phyloP scores from a whole-genome alignment of 2,888 invertebrate genomes.

The Priocnemis perturbator region DNA sequence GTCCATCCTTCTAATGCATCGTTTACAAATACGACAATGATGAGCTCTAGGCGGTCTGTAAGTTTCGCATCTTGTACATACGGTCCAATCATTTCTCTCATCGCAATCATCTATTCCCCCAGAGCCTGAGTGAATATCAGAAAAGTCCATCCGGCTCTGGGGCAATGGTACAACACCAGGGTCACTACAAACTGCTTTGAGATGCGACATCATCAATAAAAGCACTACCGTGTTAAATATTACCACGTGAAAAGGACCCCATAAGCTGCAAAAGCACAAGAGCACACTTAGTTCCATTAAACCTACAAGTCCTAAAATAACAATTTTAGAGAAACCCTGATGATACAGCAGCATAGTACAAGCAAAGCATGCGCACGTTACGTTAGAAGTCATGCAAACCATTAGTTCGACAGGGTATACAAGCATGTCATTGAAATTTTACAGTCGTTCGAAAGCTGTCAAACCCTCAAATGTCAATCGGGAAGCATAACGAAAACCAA shows the following conservation, averaged over 20 bases:
- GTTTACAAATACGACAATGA: slow-evolving; percentile 91
- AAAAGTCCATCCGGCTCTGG: slow-evolving; percentile 85
- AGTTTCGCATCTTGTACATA: slow-evolving; percentile 88
- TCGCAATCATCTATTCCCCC: slow-evolving; percentile 76
- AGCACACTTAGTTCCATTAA: neutral
- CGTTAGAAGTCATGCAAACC: too few relatives aligned
- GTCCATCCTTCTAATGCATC: slow-evolving; percentile 88
- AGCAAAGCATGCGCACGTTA: too few relatives aligned
- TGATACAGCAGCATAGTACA: neutral
- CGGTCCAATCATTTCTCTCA: slow-evolving; percentile 83
- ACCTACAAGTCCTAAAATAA: neutral
- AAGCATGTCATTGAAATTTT: too few relatives aligned
- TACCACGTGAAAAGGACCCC: slow-evolving; percentile 88
- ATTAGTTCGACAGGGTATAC: too few relatives aligned
- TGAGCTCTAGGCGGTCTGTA: slow-evolving; percentile 90
- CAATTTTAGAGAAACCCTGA: neutral
- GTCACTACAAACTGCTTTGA: slow-evolving; percentile 92
- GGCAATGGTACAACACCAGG: slow-evolving; percentile 91
- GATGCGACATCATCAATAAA: slow-evolving; percentile 84
- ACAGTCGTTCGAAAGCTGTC: neutral
- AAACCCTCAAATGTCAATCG: neutral
- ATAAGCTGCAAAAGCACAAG: slow-evolving; percentile 79
- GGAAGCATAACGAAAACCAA: slow-evolving; percentile 70
- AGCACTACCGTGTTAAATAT: slow-evolving; percentile 87
- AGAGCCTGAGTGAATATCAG: slow-evolving; percentile 84